phyloP scores from a whole-genome alignment of 2,797 vertebrate species.

The Urocyon cinereoargenteus region DNA sequence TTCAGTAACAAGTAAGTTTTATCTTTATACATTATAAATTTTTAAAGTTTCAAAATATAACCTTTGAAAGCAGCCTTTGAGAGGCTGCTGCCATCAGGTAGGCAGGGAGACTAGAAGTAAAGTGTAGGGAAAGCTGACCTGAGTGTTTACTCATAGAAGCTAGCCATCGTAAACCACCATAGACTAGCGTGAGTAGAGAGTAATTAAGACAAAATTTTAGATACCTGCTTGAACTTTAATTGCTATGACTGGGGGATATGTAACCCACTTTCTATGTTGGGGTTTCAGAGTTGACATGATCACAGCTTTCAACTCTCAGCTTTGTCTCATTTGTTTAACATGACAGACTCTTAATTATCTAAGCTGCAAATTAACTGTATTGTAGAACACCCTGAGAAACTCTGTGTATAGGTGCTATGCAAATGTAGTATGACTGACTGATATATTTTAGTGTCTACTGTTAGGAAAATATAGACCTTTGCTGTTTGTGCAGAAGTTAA shows the following conservation, averaged over 20 bases:
- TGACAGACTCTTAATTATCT: slow-evolving; percentile 71
- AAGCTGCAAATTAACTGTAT: slow-evolving; percentile 72
- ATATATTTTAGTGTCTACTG: background rate
- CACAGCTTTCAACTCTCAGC: slow-evolving; percentile 48
- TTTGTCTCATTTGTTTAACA: slow-evolving; percentile 77
- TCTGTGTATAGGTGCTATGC: slow-evolving; percentile 26
- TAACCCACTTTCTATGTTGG: slow-evolving; percentile 31
- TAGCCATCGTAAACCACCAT: background rate
- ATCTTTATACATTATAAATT: background rate
- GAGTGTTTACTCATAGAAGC: background rate
- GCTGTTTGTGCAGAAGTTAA: slow-evolving; percentile 68
- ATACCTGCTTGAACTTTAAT: slow-evolving; percentile 37
- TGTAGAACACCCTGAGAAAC: slow-evolving; percentile 61
- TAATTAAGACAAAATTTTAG: background rate
- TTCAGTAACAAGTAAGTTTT: background rate
- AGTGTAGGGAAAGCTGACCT: background rate
- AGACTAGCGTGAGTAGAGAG: background rate
- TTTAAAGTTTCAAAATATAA: background rate
- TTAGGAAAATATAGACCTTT: background rate
- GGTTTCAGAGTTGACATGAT: background rate
- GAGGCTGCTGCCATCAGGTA: background rate
- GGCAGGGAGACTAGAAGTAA: background rate
- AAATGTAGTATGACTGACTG: slow-evolving; percentile 40
- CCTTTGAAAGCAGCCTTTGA: background rate
- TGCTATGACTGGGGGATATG: background rate